Conservation (phyloP, 2,113 vertebrate genomes). For the Sterrhoptilus dennistouni region DNA sequence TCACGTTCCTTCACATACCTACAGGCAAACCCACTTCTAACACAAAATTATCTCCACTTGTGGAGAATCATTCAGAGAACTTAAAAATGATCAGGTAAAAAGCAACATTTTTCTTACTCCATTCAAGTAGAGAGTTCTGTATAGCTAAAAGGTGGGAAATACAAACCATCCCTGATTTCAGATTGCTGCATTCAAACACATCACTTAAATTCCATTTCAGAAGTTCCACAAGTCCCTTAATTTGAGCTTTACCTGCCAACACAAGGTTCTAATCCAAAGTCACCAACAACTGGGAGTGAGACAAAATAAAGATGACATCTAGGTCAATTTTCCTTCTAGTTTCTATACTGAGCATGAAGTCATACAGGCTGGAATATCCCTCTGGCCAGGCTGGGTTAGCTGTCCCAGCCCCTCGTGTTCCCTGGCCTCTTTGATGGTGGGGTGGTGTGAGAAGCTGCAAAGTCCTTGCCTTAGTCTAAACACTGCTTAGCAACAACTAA, state of each 20-base stretch:
- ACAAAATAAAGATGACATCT: neutral
- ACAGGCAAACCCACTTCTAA: neutral
- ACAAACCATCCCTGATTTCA: neutral
- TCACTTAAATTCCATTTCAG: neutral
- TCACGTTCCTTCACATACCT: neutral
- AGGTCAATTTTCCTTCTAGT: neutral
- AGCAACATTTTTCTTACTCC: neutral
- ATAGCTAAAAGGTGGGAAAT: neutral
- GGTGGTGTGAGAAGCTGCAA: neutral
- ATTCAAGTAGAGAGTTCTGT: neutral
- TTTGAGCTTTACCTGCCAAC: neutral
- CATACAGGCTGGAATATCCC: neutral
- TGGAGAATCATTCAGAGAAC: neutral
- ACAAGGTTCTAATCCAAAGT: neutral
- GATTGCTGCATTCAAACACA: neutral
- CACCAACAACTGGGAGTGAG: neutral
- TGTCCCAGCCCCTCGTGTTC: neutral
- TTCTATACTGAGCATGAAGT: neutral
- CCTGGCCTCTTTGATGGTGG: neutral
- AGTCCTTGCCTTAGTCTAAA: neutral
- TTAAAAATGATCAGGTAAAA: neutral
- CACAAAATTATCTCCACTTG: neutral
- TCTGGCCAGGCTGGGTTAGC: neutral
- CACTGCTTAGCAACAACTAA: neutral
- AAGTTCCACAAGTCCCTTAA: neutral